Conservation (phyloP, 1,140 invertebrate species). For the Oscheius sp. region DNA sequence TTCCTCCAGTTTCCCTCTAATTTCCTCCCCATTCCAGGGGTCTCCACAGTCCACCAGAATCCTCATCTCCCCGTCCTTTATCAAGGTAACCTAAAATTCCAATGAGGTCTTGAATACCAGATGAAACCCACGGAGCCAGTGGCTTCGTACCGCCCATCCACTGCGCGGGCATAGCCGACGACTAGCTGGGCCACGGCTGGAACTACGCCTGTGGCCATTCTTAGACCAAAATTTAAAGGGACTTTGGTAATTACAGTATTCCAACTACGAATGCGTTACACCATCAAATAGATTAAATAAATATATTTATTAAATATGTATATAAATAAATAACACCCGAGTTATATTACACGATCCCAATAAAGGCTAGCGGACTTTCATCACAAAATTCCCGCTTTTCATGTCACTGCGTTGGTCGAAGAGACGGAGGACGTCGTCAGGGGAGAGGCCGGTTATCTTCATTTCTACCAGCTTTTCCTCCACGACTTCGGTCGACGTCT, state of each 20-base stretch:
- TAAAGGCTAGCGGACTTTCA: background rate
- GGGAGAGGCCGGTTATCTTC: background rate
- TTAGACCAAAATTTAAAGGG: background rate
- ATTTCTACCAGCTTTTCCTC: slow-evolving; percentile 11
- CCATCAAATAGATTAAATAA: background rate
- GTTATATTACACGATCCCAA: too few species aligned
- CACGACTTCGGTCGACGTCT: slow-evolving; percentile 4
- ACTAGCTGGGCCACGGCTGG: slow-evolving; percentile 4
- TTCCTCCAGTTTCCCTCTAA: background rate
- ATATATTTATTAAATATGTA: background rate
- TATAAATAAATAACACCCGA: too few species aligned
- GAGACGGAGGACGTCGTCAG: slow-evolving; percentile 1
- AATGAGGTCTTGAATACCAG: background rate
- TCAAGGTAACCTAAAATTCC: background rate
- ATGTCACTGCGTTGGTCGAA: slow-evolving; percentile 26
- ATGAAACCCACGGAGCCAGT: background rate
- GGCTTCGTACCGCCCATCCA: background rate
- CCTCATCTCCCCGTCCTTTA: background rate
- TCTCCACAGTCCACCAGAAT: slow-evolving; percentile 7
- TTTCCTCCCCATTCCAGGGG: slow-evolving; percentile 7
- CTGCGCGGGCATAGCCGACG: background rate
- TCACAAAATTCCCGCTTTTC: slow-evolving; percentile 9
- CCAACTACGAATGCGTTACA: background rate
- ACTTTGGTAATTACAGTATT: background rate
- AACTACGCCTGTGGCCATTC: background rate